Percentiles rank a stretch among this genome's conserved stretches.
These are phyloP conservation scores for Cassiopea xamachana DNA, from an alignment of 30 jellyfish, hydroid and myxozoan species.

Conservation along the genomic window DNA sequence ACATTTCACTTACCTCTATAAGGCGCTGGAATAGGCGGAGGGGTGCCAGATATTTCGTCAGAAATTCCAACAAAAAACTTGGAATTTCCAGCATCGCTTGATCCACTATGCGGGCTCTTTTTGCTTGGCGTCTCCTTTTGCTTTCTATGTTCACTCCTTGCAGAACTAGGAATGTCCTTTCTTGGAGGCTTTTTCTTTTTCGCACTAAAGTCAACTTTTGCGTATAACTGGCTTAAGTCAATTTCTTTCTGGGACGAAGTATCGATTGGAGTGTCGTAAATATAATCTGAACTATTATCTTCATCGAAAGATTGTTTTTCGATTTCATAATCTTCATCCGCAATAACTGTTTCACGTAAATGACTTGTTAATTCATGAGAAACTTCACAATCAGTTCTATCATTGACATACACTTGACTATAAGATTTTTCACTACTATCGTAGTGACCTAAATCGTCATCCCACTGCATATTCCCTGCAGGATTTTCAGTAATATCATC, in stretches of 20 bases:
- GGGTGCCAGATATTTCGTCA: conserved; percentile 22
- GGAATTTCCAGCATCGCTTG: conserved; percentile 46
- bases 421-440: not conserved
- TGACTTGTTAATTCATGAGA: not conserved
- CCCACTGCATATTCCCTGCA: conserved; percentile 51
- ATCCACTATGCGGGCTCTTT: not conserved
- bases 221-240: conserved; percentile 50
- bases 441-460: conserved; percentile 36
- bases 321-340: not conserved
- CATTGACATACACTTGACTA: not conserved
- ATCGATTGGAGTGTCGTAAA: conserved; percentile 63
- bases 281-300: conserved; percentile 12
- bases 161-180: not conserved
- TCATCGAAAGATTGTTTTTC: not conserved
- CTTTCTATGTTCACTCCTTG: not conserved
- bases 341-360: conserved; percentile 35
- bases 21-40: conserved; percentile 77
- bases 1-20: conserved; percentile 21
- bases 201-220: conserved; percentile 52
- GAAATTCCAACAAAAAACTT: conserved; percentile 70
- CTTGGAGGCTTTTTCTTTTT: conserved; percentile 24
- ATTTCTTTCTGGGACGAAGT: conserved; percentile 13
- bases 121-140: not conserved
- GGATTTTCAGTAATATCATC: conserved; percentile 9
- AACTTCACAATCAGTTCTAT: not conserved